Percentiles rank a stretch among this genome's conserved stretches.
Evolutionary conservation across 2,888 invertebrate genomes (phyloP).

Genomic region (Zeuzera pyrina): DNA sequence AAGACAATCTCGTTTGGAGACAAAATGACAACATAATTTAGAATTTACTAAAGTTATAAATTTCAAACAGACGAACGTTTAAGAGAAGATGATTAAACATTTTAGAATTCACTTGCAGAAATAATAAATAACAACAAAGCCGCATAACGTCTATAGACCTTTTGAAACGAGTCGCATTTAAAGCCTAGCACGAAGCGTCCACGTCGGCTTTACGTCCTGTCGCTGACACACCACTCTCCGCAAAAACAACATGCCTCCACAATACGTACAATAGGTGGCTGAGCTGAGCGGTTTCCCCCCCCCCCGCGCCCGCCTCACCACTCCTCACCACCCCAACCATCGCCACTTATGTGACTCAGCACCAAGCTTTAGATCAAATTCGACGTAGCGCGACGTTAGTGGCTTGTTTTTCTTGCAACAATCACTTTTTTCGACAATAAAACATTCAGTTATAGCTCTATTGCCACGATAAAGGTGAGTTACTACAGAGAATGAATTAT

Average conservation of each 20-base stretch:
- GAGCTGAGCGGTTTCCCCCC: conserved; percentile 46
- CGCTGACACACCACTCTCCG: conserved; percentile 56
- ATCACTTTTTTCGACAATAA: conserved; percentile 42
- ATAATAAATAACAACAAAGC: too few relatives aligned
- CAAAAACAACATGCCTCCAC: conserved; percentile 64
- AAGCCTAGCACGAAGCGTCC: conserved; percentile 31
- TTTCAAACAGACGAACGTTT: too few relatives aligned
- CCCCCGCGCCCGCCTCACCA: conserved; percentile 18
- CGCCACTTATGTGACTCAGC: conserved; percentile 59
- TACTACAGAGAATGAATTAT: conserved; percentile 28
- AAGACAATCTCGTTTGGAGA: too few relatives aligned
- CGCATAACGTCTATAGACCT: too few relatives aligned
- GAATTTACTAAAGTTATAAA: too few relatives aligned
- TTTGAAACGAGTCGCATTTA: conserved; percentile 15
- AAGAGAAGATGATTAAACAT: too few relatives aligned
- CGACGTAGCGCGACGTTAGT: conserved; percentile 48
- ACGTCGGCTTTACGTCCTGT: conserved; percentile 37
- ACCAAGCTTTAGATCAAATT: conserved; percentile 58
- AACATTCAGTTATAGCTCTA: conserved; percentile 44
- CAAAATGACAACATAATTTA: too few relatives aligned
- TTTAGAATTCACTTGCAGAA: too few relatives aligned
- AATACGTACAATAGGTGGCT: conserved; percentile 61
- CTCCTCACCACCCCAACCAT: conserved; percentile 19
- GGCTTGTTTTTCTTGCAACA: conserved; percentile 56
- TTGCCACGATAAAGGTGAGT: conserved; percentile 42